phyloP scores from a whole-genome alignment of 2,113 vertebrate genomes.

The Oxygymnocypris stewartii region DNA sequence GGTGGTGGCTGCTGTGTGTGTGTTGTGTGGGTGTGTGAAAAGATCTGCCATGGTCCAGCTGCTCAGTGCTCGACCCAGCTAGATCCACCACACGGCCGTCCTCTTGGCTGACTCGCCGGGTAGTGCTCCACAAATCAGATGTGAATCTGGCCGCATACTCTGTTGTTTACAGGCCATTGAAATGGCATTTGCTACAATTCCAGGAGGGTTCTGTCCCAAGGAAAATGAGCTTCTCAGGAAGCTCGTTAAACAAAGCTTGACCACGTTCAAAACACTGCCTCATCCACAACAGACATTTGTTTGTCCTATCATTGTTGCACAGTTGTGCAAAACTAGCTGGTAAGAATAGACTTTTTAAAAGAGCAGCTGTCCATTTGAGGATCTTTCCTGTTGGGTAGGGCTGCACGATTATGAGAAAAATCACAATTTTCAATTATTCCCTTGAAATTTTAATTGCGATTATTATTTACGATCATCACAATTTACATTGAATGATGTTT shows the following conservation, averaged over 20 bases:
- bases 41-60: conserved; percentile 63
- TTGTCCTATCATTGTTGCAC: conserved; percentile 64
- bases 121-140: conserved; percentile 70
- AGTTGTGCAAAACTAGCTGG: conserved; percentile 58
- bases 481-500: too few species aligned
- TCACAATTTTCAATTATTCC: too few species aligned
- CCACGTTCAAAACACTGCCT: conserved; percentile 71
- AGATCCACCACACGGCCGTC: conserved; percentile 54
- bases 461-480: too few species aligned
- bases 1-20: conserved; percentile 32
- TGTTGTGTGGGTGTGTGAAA: conserved; percentile 50
- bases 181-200: conserved; percentile 42
- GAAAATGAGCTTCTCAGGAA: conserved; percentile 66
- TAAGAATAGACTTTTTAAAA: conserved; percentile 71
- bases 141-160: conserved; percentile 71
- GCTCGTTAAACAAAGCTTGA: conserved; percentile 70
- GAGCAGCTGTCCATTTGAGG: conserved; percentile 64
- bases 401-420: too few species aligned
- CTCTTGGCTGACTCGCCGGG: conserved; percentile 63
- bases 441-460: too few species aligned
- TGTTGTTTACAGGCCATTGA: conserved; percentile 69
- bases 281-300: conserved; percentile 79
- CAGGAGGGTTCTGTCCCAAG: conserved; percentile 36
- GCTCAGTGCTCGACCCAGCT: conserved; percentile 61
- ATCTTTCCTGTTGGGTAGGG: conserved; percentile 61